phyloP scores from a whole-genome alignment of 2,113 vertebrate genomes.

The Micromys minutus region DNA sequence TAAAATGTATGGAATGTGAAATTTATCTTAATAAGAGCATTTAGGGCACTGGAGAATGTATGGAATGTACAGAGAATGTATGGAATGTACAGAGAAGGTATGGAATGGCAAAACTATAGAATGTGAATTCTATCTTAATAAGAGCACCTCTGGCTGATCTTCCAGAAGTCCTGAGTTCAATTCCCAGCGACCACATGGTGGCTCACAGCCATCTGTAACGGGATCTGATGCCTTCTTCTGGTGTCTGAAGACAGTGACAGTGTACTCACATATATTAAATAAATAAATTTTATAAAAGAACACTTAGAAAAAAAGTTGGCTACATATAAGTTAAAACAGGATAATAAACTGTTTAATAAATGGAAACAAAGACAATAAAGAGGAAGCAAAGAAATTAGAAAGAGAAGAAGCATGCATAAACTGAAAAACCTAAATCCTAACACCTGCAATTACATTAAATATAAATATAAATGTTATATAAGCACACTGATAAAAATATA shows the following conservation, averaged over 20 bases:
- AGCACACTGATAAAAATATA: neutral
- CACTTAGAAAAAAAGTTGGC: neutral
- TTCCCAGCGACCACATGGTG: too few species aligned
- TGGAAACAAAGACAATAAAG: neutral
- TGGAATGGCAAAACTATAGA: too few species aligned
- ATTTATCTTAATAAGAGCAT: neutral
- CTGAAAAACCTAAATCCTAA: slow-evolving; percentile 41
- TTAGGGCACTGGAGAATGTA: neutral
- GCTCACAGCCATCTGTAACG: too few species aligned
- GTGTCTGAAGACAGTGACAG: too few species aligned
- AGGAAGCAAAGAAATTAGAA: neutral
- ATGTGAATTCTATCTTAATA: slow-evolving; percentile 1
- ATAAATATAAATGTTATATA: neutral
- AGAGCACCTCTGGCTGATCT: neutral
- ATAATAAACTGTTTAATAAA: slow-evolving; percentile 21
- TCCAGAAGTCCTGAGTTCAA: too few species aligned
- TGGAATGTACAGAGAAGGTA: too few species aligned
- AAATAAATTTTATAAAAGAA: neutral
- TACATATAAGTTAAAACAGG: slow-evolving; percentile 24
- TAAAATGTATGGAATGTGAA: neutral
- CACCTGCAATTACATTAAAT: slow-evolving; percentile 3
- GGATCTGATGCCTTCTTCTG: too few species aligned
- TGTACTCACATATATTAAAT: too few species aligned
- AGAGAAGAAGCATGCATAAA: neutral
- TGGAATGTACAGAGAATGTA: too few species aligned